Evolutionary conservation across 1,140 invertebrate species (phyloP).

Genomic region (Apis florea): DNA sequence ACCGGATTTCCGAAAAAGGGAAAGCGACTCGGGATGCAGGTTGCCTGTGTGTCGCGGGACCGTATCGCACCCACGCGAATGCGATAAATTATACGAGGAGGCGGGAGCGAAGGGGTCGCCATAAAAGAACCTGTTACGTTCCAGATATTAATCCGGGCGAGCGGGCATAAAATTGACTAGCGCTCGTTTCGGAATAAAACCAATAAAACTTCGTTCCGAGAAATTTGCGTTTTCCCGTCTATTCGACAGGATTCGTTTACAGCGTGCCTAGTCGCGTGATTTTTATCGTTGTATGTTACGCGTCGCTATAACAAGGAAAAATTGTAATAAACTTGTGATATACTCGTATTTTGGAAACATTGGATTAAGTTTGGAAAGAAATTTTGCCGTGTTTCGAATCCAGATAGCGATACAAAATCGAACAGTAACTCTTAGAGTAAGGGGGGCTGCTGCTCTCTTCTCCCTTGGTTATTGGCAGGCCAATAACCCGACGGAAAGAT

Average conservation of each 20-base stretch:
- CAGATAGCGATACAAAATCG: constrained; percentile 25
- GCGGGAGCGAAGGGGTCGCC: constrained; percentile 55
- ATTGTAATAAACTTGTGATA: no score
- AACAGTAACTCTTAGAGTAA: not conserved
- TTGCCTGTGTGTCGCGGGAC: constrained; percentile 62
- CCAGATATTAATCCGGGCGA: constrained; percentile 62
- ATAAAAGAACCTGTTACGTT: constrained; percentile 74
- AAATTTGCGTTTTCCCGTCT: no score
- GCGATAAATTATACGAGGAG: constrained; percentile 70
- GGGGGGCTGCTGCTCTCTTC: not conserved
- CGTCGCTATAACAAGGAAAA: no score
- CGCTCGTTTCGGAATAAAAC: not conserved
- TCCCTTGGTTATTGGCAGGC: not conserved
- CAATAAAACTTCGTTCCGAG: no score
- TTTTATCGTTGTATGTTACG: no score
- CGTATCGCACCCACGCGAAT: constrained; percentile 59
- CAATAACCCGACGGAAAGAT: constrained; percentile 21
- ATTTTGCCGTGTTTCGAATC: not conserved
- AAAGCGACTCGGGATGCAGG: constrained; percentile 69
- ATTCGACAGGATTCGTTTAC: no score
- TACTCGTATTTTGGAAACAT: no score
- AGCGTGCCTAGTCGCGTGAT: no score
- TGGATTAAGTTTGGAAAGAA: no score
- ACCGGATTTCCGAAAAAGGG: constrained; percentile 78
- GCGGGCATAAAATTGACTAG: constrained; percentile 45